Percentiles rank a stretch among this genome's conserved stretches.
Evolutionary conservation across 1,140 invertebrate species (phyloP).

Genomic region (Pseudoatta argentina): DNA sequence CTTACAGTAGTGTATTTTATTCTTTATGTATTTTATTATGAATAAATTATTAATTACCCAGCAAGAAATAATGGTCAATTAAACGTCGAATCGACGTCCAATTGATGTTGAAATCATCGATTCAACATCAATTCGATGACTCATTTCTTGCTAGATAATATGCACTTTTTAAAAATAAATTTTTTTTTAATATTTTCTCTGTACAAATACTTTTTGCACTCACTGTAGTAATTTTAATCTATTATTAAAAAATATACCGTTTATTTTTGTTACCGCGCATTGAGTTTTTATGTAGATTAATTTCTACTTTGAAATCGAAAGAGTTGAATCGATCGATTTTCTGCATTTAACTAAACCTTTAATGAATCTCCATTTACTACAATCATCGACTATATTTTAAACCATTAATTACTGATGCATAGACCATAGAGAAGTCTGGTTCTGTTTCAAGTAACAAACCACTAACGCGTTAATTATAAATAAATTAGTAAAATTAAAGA

Average conservation of each 20-base stretch:
- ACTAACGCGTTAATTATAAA: not conserved
- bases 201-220: too few species aligned
- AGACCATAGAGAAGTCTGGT: not conserved
- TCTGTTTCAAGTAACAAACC: not conserved
- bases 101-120: too few species aligned
- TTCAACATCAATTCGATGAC: too few species aligned
- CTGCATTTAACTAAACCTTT: not conserved
- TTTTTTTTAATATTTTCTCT: too few species aligned
- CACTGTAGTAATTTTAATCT: not conserved
- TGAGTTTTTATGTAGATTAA: not conserved
- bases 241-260: not conserved
- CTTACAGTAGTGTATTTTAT: too few species aligned
- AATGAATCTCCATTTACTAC: not conserved
- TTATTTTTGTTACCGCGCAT: not conserved
- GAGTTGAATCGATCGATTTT: not conserved
- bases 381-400: conserved; percentile 13
- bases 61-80: too few species aligned
- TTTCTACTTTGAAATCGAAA: not conserved
- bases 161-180: too few species aligned
- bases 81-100: too few species aligned
- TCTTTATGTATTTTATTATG: too few species aligned
- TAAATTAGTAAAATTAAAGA: not conserved
- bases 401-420: not conserved
- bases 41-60: too few species aligned
- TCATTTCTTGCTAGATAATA: too few species aligned